Evolutionary conservation across 2,888 invertebrate genomes (phyloP).

Genomic region (Platycheirus rosarum): DNA sequence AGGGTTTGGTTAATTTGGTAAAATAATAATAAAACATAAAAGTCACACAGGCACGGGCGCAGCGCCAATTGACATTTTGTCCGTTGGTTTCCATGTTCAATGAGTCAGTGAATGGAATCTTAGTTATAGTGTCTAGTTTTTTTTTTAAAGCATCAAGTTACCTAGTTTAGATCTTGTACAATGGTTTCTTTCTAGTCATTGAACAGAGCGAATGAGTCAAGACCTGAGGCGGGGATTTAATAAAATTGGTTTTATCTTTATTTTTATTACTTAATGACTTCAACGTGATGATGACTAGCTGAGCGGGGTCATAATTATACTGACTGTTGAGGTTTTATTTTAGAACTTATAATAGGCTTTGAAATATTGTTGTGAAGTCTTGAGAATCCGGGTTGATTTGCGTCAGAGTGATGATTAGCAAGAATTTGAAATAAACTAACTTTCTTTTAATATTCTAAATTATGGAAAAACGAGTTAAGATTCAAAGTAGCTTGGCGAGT

Average conservation of each 20-base stretch:
- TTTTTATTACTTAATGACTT: conserved; percentile 40
- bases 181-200: conserved; percentile 21
- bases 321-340: background rate
- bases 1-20: conserved; percentile 8
- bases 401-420: conserved; percentile 14
- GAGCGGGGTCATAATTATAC: background rate
- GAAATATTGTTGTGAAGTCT: background rate
- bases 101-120: conserved; percentile 58
- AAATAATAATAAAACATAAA: conserved; percentile 33
- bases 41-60: conserved; percentile 52
- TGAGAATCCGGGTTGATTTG: conserved; percentile 45
- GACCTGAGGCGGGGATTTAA: conserved; percentile 20
- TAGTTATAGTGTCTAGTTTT: conserved; percentile 13
- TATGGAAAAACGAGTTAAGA: too few species aligned
- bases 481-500: too few species aligned
- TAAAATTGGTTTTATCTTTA: conserved; percentile 36
- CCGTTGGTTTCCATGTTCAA: conserved; percentile 50
- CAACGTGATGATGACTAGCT: conserved; percentile 41
- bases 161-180: conserved; percentile 11
- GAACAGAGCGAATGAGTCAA: conserved; percentile 15
- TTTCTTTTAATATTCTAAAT: too few species aligned
- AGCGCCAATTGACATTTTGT: conserved; percentile 58
- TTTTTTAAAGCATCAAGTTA: conserved; percentile 7
- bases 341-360: background rate
- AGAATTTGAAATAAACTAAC: background rate